A percentile compares a stretch with the other conserved stretches of the same genome.
phyloP scores from a whole-genome alignment of 2,888 invertebrate genomes.

The Gymnosoma rotundatum region DNA sequence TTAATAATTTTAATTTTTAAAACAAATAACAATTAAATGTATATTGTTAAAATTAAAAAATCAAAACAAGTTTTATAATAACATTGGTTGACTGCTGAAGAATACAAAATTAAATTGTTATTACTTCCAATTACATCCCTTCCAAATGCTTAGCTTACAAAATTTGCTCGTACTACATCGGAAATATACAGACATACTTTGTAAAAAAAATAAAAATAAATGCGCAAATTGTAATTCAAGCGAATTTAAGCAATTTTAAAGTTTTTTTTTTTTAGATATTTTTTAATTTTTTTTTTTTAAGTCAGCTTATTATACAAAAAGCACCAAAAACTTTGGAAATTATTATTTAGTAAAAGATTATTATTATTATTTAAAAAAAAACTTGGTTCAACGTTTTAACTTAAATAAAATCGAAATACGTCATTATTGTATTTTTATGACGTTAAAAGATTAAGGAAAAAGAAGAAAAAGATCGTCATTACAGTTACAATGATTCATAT shows the following conservation, averaged over 20 bases:
- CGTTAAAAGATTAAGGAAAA: no score
- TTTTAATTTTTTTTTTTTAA: not conserved
- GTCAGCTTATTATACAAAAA: not conserved
- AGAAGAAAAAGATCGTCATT: no score
- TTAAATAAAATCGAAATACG: no score
- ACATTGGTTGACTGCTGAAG: conserved; percentile 24
- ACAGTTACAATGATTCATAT: no score
- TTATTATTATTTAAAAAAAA: no score
- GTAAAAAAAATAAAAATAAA: not conserved
- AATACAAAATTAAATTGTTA: conserved; percentile 50
- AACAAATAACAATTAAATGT: no score
- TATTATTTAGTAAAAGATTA: no score
- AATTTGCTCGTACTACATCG: not conserved
- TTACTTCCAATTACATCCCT: conserved; percentile 31
- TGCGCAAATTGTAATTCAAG: conserved; percentile 29
- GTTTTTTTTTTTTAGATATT: not conserved
- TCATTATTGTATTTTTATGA: no score
- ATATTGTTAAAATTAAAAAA: not conserved
- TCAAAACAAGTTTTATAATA: conserved; percentile 30
- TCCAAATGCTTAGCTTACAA: conserved; percentile 37
- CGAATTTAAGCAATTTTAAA: not conserved
- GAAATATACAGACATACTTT: no score
- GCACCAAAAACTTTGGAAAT: not conserved
- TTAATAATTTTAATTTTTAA: not conserved
- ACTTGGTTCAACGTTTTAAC: no score